Percentiles rank a stretch among this genome's conserved stretches.
Evolutionary conservation across 2,888 invertebrate genomes (phyloP).

Genomic region (Rhagophthalmus giganteus): DNA sequence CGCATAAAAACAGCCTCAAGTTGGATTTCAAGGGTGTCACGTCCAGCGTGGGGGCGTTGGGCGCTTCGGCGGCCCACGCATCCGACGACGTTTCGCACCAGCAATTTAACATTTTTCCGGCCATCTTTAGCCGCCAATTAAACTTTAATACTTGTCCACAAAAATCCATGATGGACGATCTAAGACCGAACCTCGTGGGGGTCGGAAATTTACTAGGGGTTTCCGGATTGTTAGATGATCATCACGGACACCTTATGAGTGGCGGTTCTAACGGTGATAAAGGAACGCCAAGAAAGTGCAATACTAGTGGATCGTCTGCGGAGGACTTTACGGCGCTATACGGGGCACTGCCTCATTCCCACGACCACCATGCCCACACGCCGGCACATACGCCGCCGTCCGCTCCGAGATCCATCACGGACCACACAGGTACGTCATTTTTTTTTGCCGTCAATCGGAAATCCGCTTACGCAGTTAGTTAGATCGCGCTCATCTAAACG

Average conservation of each 20-base stretch:
- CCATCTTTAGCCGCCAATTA: constrained; percentile 86
- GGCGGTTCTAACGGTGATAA: constrained; percentile 54
- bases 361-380: constrained; percentile 61
- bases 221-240: constrained; percentile 78
- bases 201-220: constrained; percentile 78
- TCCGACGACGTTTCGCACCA: constrained; percentile 66
- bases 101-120: constrained; percentile 90
- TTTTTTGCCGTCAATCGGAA: too few species aligned
- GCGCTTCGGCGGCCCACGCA: constrained; percentile 56
- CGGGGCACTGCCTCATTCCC: constrained; percentile 60
- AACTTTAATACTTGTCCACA: constrained; percentile 75
- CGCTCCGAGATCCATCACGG: constrained; percentile 52
- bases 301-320: constrained; percentile 77
- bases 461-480: too few species aligned
- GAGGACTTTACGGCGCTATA: constrained; percentile 90
- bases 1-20: constrained; percentile 64
- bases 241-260: constrained; percentile 63
- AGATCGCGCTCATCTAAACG: too few species aligned
- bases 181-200: constrained; percentile 79
- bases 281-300: constrained; percentile 67
- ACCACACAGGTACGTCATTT: constrained; percentile 53
- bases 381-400: constrained; percentile 73
- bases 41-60: constrained; percentile 65
- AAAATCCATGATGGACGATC: constrained; percentile 81
- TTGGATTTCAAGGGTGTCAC: constrained; percentile 83